Evolutionary conservation across 1,140 invertebrate species (phyloP), one percentile per base, ranked within the genome.

Genomic region (Drosophila willistoni): DNA sequence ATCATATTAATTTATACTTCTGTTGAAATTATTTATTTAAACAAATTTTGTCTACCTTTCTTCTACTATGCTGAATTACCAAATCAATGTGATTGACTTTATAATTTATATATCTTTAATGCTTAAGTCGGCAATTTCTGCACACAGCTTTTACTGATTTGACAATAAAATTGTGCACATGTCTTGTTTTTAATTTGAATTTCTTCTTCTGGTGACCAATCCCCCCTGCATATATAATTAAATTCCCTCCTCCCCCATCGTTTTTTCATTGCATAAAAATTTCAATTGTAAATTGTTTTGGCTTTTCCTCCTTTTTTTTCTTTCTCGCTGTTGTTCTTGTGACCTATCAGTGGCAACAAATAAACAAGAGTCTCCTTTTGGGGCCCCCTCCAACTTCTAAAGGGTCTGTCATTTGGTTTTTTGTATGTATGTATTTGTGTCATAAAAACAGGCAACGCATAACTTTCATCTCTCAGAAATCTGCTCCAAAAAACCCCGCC

Each of bases 321-420:
- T 7, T 17, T 17, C 3, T 17, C 7, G n/a, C 7, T 51, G 42
- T 34, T 36, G n/a, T 34, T 83, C 75, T 70, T 87, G 76, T 79
- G 83, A 89, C 84, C 84, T 83, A 87, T 83, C 83, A 87, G 77
- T 71, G 68, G 77, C 68, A 83, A 83, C 80, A 77, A 77, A 87
- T 80, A 80, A 89, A 87, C 83, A 87, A 83, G 80, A 39, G 36
- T 39, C 36, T 39, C 36, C 36, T 39, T 39, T 39, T 39, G 36
- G 34, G 56, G 22, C 25, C 33, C 14, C 41, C 22, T n/a, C n/a
- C n/a, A n/a, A n/a, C n/a, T n/a, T n/a, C n/a, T n/a, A 64, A 42
- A 62, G 70, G 47, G 12, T 36, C 39, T 29, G 14, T 6, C 33
- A 34, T 19, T 36, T 55, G 42, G 17, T 7, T 47, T 41, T 33